Evolutionary conservation across 1,140 invertebrate genomes (phyloP).

Genomic region (Dryas iulia): DNA sequence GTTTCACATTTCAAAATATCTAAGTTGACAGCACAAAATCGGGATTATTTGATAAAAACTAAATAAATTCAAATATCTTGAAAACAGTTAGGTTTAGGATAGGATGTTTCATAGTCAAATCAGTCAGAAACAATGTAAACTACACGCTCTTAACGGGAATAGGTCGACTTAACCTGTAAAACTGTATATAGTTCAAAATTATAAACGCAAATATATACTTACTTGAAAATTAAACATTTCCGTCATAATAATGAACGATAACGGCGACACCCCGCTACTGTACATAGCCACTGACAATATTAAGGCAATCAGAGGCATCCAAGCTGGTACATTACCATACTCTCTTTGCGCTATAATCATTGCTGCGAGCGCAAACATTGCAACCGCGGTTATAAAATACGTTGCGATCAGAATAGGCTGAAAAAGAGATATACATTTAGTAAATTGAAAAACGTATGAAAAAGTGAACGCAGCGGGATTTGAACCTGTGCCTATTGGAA

Average conservation of each 20-base stretch:
- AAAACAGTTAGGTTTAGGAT: too few species aligned
- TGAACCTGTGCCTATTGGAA: too few species aligned
- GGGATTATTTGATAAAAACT: too few species aligned
- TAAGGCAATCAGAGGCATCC: conserved; percentile 50
- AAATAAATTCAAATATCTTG: too few species aligned
- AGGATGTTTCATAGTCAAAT: too few species aligned
- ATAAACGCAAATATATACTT: conserved; percentile 1
- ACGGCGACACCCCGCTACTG: conserved; percentile 42
- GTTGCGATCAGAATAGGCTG: conserved; percentile 43
- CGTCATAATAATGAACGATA: conserved; percentile 53
- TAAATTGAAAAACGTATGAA: too few species aligned
- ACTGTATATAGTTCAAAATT: too few species aligned
- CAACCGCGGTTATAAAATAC: conserved; percentile 31
- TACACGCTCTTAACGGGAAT: too few species aligned
- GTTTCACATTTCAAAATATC: too few species aligned
- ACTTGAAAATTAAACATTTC: conserved; percentile 63
- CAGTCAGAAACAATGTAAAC: too few species aligned
- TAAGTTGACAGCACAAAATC: too few species aligned
- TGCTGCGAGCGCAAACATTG: conserved; percentile 37
- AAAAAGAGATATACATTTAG: conserved; percentile 8
- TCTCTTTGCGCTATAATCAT: conserved; percentile 35
- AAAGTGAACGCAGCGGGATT: neutral
- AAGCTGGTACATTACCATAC: conserved; percentile 39
- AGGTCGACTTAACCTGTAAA: too few species aligned
- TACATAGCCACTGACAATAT: conserved; percentile 42